A percentile compares a stretch with the other conserved stretches of the same genome.
phyloP scores from a whole-genome alignment of 1,140 invertebrate genomes.

The Pachyrhynchus sulphureomaculatus region DNA sequence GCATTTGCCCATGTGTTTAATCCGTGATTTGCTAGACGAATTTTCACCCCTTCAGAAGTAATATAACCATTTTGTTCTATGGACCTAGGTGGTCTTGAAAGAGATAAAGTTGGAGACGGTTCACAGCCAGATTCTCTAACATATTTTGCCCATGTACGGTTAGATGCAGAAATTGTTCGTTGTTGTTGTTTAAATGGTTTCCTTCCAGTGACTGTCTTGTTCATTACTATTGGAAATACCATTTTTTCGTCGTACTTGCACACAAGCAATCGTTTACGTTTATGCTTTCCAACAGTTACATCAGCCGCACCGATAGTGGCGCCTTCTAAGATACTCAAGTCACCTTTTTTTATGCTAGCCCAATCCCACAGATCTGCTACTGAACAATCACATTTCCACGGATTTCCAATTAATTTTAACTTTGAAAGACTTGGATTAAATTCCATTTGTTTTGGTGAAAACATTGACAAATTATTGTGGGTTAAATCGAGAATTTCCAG shows the following conservation, averaged over 20 bases:
- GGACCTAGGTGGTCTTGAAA: constrained; percentile 34
- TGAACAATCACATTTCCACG: constrained; percentile 69
- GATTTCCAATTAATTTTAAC: constrained; percentile 67
- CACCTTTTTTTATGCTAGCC: constrained; percentile 65
- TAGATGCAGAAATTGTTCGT: constrained; percentile 58
- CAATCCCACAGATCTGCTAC: constrained; percentile 72
- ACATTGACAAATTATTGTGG: constrained; percentile 63
- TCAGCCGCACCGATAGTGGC: constrained; percentile 62
- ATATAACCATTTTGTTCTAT: constrained; percentile 17
- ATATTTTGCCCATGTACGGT: constrained; percentile 72
- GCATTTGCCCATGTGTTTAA: constrained; percentile 41
- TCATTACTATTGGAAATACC: constrained; percentile 43
- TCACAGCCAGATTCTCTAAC: constrained; percentile 68
- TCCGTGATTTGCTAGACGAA: constrained; percentile 24
- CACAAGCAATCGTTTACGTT: constrained; percentile 64
- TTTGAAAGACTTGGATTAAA: constrained; percentile 58
- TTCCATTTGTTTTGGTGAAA: constrained; percentile 58
- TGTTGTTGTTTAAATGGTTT: constrained; percentile 59
- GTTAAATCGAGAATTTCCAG: constrained; percentile 66
- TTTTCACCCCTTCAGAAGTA: constrained; percentile 24
- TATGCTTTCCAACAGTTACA: constrained; percentile 57
- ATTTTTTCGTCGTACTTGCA: constrained; percentile 61
- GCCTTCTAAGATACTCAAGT: constrained; percentile 64
- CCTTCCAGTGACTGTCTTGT: constrained; percentile 55
- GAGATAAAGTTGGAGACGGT: constrained; percentile 36